A percentile compares a stretch with the other conserved stretches of the same genome.
These are phyloP conservation scores for Gerris buenoi DNA, from an alignment of 1,140 invertebrate genomes.

Conservation along the genomic window DNA sequence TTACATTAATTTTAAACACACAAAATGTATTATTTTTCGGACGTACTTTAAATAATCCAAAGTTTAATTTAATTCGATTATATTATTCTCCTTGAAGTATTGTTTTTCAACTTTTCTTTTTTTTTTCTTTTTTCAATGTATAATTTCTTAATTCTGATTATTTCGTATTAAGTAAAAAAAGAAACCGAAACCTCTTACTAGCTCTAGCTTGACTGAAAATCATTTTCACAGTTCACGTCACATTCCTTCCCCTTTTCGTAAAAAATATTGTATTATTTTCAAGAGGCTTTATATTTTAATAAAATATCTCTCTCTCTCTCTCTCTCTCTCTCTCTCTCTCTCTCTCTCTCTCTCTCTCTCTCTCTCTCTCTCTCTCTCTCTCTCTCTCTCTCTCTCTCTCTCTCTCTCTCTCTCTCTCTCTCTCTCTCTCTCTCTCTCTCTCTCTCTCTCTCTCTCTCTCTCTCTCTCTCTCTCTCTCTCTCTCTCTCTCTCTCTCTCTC, in stretches of 20 bases:
- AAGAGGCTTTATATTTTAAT: background rate
- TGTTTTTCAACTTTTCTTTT: too few species aligned
- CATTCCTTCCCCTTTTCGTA: background rate
- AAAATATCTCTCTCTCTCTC: slow-evolving; percentile 1
- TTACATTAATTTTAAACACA: too few species aligned
- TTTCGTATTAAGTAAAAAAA: too few species aligned
- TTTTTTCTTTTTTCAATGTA: too few species aligned
- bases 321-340: slow-evolving; percentile 1
- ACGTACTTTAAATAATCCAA: too few species aligned
- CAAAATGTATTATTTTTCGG: too few species aligned
- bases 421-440: background rate
- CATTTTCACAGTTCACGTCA: background rate
- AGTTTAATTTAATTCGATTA: too few species aligned
- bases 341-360: background rate
- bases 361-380: slow-evolving; percentile 3
- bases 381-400: background rate
- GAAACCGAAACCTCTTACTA: too few species aligned
- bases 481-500: background rate
- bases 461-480: background rate
- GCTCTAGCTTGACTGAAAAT: too few species aligned
- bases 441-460: background rate
- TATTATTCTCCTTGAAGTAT: too few species aligned
- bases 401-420: background rate
- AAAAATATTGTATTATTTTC: slow-evolving; percentile 9
- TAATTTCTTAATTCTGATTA: too few species aligned